Evolutionary conservation across 2,113 vertebrate genomes (phyloP).

Genomic region (Mionectes macconnelli): DNA sequence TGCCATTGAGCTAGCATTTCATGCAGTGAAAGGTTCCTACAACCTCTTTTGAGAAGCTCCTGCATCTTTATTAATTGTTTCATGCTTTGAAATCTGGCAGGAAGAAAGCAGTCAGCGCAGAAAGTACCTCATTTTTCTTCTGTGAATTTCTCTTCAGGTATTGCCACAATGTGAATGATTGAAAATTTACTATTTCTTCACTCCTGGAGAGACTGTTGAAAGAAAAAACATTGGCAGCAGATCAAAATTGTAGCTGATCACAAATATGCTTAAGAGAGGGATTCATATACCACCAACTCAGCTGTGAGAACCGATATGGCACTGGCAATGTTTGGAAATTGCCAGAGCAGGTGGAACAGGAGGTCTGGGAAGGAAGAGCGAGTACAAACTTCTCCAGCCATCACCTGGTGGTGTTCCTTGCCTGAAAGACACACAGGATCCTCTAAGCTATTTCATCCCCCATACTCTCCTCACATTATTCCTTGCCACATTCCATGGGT

Average conservation of each 20-base stretch:
- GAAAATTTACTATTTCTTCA: not conserved
- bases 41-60: not conserved
- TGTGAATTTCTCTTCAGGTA: not conserved
- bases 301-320: not conserved
- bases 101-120: not conserved
- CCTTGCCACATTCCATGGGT: fast-evolving
- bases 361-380: not conserved
- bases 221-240: not conserved
- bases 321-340: not conserved
- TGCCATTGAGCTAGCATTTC: not conserved
- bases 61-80: not conserved
- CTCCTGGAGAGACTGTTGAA: not conserved
- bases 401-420: not conserved
- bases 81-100: not conserved
- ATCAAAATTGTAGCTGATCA: not conserved
- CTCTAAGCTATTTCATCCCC: not conserved
- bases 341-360: not conserved
- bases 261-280: not conserved
- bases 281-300: not conserved
- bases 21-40: not conserved
- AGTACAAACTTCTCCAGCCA: not conserved
- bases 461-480: not conserved
- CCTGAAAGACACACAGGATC: not conserved
- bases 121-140: not conserved
- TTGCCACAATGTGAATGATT: not conserved